A percentile compares a stretch with the other conserved stretches of the same genome.
Evolutionary conservation across 2,113 vertebrate species (phyloP).

Genomic region (Gymnorhina tibicen): DNA sequence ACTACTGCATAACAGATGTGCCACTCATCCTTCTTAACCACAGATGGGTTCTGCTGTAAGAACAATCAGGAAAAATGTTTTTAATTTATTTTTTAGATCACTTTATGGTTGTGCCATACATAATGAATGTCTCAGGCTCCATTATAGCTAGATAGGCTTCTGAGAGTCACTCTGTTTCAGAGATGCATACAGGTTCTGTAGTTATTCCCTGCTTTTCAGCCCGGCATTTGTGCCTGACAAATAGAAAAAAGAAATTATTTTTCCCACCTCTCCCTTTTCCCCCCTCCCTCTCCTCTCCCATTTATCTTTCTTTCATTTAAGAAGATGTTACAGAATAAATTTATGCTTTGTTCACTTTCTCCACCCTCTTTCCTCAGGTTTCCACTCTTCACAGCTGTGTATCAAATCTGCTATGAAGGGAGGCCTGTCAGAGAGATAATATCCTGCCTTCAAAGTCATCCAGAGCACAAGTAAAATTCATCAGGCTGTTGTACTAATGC

Average conservation of each 20-base stretch:
- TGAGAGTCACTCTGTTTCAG: neutral
- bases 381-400: conserved; percentile 83
- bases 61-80: neutral
- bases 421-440: conserved; percentile 82
- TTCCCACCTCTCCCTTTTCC: neutral
- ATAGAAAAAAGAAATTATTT: neutral
- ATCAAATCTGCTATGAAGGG: conserved; percentile 86
- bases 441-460: conserved; percentile 85
- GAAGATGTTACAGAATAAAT: neutral
- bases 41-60: neutral
- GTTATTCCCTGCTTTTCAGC: neutral
- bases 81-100: neutral
- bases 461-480: conserved; percentile 76
- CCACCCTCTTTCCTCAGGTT: conserved; percentile 69
- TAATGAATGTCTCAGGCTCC: neutral
- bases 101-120: neutral
- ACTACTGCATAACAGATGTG: neutral
- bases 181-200: neutral
- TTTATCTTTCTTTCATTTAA: neutral
- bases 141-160: neutral
- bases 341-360: accelerated
- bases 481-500: neutral
- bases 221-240: neutral
- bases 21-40: neutral
- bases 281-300: neutral